Conservation (phyloP, 2,113 vertebrate species). For the Corvus hawaiiensis region DNA sequence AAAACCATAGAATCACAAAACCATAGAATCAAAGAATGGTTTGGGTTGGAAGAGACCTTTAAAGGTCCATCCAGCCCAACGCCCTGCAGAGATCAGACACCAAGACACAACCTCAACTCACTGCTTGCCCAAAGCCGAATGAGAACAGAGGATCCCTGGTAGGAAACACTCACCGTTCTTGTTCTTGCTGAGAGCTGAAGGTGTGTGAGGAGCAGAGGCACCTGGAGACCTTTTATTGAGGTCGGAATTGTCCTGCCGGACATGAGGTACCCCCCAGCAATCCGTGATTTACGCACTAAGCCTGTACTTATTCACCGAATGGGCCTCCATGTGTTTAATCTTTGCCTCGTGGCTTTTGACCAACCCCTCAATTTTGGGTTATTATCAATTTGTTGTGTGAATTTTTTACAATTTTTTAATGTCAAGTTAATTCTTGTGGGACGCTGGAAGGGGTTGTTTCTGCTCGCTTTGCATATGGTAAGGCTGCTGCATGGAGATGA, state of each 20-base stretch:
- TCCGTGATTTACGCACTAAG: neutral
- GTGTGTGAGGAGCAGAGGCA: conserved; percentile 40
- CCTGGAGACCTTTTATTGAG: conserved; percentile 25
- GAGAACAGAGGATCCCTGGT: neutral
- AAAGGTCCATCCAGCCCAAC: neutral
- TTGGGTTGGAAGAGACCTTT: neutral
- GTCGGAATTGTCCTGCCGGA: neutral
- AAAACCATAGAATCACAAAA: neutral
- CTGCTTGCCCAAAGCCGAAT: neutral
- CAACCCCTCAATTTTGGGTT: conserved; percentile 2
- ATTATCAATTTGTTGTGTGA: conserved; percentile 19
- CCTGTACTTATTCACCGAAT: conserved; percentile 21
- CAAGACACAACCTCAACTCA: neutral
- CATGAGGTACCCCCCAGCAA: conserved; percentile 49
- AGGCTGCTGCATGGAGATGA: neutral
- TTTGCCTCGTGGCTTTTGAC: neutral
- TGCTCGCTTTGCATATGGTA: neutral
- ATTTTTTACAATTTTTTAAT: conserved; percentile 66
- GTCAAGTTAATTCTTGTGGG: conserved; percentile 40
- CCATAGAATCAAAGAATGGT: neutral
- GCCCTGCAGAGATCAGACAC: neutral
- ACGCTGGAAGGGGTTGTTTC: neutral
- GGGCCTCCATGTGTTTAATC: neutral
- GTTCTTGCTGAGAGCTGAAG: neutral
- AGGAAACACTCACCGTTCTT: conserved; percentile 22